phyloP scores from a whole-genome alignment of 1,140 invertebrate genomes.

The Dolichoris vasculosae region DNA sequence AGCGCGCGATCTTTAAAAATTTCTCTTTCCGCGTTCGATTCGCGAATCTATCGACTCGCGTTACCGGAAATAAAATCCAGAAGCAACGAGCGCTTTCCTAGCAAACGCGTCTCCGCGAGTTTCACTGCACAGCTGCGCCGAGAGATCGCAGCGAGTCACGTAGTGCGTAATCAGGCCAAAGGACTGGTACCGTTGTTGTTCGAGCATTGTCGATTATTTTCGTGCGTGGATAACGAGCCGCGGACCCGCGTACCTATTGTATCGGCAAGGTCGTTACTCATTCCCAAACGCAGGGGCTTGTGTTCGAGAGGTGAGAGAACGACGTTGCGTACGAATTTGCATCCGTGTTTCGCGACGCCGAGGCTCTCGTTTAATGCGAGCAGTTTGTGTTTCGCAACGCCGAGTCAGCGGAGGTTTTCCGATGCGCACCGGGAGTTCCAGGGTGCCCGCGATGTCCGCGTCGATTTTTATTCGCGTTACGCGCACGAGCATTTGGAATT shows the following conservation, averaged over 20 bases:
- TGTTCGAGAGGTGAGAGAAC: background rate
- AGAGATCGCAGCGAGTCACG: background rate
- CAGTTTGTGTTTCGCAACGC: too few species aligned
- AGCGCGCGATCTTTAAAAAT: background rate
- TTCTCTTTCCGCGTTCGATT: conserved; percentile 6
- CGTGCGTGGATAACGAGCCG: conserved; percentile 13
- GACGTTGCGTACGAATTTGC: too few species aligned
- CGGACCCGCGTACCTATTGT: background rate
- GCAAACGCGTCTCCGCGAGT: background rate
- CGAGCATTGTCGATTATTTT: conserved; percentile 21
- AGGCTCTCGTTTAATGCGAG: too few species aligned
- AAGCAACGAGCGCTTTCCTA: conserved; percentile 11
- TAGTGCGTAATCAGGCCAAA: background rate
- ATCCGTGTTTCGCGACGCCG: too few species aligned
- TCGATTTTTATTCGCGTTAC: too few species aligned
- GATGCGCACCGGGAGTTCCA: too few species aligned
- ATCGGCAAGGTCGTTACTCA: background rate
- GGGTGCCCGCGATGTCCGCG: too few species aligned
- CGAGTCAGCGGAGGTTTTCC: too few species aligned
- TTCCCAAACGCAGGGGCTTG: background rate
- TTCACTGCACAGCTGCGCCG: background rate
- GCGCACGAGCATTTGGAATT: too few species aligned
- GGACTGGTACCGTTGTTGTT: background rate
- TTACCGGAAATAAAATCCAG: background rate
- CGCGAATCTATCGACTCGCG: background rate